Base-by-base conservation (phyloP, 2,888 invertebrate species). In the Metopia argyrocephala region DNA sequence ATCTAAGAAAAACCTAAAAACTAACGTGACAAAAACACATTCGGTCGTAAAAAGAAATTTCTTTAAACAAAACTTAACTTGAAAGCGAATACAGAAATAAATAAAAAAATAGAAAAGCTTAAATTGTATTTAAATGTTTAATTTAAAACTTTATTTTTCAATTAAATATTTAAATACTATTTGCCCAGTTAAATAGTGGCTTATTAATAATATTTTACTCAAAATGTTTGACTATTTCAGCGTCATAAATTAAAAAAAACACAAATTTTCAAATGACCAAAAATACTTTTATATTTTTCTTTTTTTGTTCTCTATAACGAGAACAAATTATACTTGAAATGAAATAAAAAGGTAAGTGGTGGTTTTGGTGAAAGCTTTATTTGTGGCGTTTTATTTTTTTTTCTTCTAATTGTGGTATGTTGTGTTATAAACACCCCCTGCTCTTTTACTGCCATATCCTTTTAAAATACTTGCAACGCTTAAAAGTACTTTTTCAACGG, bases 401-500 rank as follows among this genome's bases (percentile, higher is more conserved):
- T 54, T 31, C 5, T 50, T 48, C 20, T 31, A 9, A 56, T 64
- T 73, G 65, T 50, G 76, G 65, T 65, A 52, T 65, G 56, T 70
- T 64, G 46, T 57, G 50, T 31, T 25, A 54, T 28, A 66, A 21
- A 45, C 5, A 23, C 46, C 12, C 27, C 7, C 59, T 15, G 1
- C 38, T 38, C 15, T 15, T 9, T 38, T 38, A 4, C n/a, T 20
- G 27, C 46, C 57, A 57, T 65, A 71, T 71, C 65, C 87, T 86
- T 87, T 65, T 87, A 86, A 64, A 15, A 18, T 64, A 80, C 73
- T 81, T 87, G 87, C 86, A 87, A 88, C 86, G 87, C 86, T 86
- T 86, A 87, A 87, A 87, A 87, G 87, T 88, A 86, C 87, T 87
- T 88, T 88, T 74, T 85, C 86, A 87, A 87, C 87, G 88, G 87